A percentile compares a stretch with the other conserved stretches of the same genome.
Evolutionary conservation across 2,888 invertebrate species (phyloP).

Genomic region (Chalcosyrphus nemorum): DNA sequence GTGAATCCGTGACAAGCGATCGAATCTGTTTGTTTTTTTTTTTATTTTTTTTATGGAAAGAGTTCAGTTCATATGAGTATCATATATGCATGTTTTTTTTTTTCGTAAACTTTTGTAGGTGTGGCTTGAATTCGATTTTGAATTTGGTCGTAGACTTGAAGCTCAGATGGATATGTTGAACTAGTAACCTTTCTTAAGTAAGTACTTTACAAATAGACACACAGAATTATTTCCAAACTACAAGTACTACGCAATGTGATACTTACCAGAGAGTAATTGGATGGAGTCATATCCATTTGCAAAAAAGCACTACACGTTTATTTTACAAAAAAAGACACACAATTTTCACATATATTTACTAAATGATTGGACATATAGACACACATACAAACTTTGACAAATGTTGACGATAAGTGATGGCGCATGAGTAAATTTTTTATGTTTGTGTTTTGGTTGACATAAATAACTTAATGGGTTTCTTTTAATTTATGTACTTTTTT

Average conservation of each 20-base stretch:
- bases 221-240: conserved; percentile 1
- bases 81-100: not conserved
- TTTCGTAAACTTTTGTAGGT: not conserved
- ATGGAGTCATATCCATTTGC: not conserved
- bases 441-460: conserved; percentile 20
- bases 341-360: not conserved
- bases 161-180: conserved; percentile 65
- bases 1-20: conserved; percentile 9
- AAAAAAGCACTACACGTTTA: conserved; percentile 45
- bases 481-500: not conserved
- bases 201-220: conserved; percentile 43
- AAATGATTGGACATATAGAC: not conserved
- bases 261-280: conserved; percentile 16
- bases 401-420: not conserved
- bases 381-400: conserved; percentile 1
- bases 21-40: conserved; percentile 62
- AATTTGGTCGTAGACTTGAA: conserved; percentile 35
- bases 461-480: not conserved
- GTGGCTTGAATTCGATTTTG: conserved; percentile 31
- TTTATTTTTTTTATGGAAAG: conserved; percentile 19
- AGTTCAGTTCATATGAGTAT: conserved; percentile 11
- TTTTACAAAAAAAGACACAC: conserved; percentile 13
- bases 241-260: conserved; percentile 25
- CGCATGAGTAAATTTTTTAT: not conserved
- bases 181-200: conserved; percentile 60